Percentiles rank a stretch among this genome's conserved stretches.
These are phyloP conservation scores for Lasioglossum vierecki DNA, from an alignment of 2,888 invertebrate genomes.

Conservation along the genomic window DNA sequence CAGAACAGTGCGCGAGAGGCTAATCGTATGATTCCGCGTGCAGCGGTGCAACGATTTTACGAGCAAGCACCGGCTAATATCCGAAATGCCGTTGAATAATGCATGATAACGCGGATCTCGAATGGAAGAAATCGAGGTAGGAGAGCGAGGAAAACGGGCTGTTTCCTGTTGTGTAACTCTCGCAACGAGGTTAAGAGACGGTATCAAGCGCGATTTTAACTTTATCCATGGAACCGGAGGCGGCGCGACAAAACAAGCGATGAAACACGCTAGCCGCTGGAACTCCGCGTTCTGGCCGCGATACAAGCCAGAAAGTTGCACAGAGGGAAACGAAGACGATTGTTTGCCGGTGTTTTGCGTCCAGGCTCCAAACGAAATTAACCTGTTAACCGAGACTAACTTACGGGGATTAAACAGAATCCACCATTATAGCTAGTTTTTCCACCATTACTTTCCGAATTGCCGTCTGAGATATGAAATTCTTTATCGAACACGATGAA, in stretches of 20 bases:
- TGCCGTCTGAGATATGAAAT: background rate
- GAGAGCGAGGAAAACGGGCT: background rate
- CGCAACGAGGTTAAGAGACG: conserved; percentile 53
- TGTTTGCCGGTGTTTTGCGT: background rate
- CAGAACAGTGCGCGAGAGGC: background rate
- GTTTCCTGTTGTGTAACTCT: conserved; percentile 15
- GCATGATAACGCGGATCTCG: background rate
- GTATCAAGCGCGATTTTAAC: conserved; percentile 61
- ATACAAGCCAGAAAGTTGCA: conserved; percentile 20
- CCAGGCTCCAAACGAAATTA: background rate
- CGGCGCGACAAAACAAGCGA: conserved; percentile 28
- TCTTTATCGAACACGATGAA: background rate
- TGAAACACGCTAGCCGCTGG: conserved; percentile 22
- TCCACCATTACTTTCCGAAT: too few relatives aligned
- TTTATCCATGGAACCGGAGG: conserved; percentile 16
- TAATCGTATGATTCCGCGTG: background rate
- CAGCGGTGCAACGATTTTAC: conserved; percentile 23
- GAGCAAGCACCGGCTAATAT: conserved; percentile 25
- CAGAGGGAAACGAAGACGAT: background rate
- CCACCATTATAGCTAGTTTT: background rate
- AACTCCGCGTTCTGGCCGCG: conserved; percentile 10
- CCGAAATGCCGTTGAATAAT: conserved; percentile 33
- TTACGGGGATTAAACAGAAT: background rate
- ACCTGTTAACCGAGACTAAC: background rate
- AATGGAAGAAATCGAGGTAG: conserved; percentile 7